Evolutionary conservation across 2,113 vertebrate genomes (phyloP).

Genomic region (Microcebus tavaratra): DNA sequence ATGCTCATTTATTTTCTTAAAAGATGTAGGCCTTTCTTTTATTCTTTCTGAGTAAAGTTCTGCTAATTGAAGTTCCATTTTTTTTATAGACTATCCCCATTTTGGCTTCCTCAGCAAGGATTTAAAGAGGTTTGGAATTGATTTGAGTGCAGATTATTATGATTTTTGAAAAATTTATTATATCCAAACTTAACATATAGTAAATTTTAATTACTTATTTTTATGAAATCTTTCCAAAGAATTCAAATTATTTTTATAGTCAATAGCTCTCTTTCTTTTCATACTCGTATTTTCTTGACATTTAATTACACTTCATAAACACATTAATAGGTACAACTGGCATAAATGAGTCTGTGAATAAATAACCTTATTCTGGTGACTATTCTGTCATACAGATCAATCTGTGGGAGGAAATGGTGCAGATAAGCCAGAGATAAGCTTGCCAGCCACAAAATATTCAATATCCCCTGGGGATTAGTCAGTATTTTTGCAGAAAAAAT

Average conservation of each 20-base stretch:
- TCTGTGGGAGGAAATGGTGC: not conserved
- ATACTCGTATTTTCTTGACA: constrained; percentile 24
- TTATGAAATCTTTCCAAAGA: constrained; percentile 41
- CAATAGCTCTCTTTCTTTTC: constrained; percentile 49
- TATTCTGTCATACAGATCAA: constrained; percentile 5
- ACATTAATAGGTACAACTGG: constrained; percentile 57
- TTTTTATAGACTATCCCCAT: not conserved
- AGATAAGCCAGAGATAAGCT: not conserved
- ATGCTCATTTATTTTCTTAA: constrained; percentile 20
- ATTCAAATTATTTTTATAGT: constrained; percentile 58
- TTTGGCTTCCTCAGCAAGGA: constrained; percentile 5
- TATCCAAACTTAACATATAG: not conserved
- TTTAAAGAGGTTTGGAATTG: constrained; percentile 37
- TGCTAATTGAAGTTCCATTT: not conserved
- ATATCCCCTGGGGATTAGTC: not conserved
- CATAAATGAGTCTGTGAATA: constrained; percentile 50
- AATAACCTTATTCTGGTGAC: constrained; percentile 50
- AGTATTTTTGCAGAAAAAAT: not conserved
- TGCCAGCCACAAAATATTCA: not conserved
- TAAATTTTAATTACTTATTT: constrained; percentile 61
- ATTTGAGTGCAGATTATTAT: constrained; percentile 17
- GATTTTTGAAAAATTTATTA: not conserved
- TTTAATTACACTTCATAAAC: constrained; percentile 59
- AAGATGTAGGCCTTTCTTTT: not conserved
- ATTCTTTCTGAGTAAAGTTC: not conserved